Conservation (phyloP, 2,113 vertebrate species). For the Chionodraco myersi region DNA sequence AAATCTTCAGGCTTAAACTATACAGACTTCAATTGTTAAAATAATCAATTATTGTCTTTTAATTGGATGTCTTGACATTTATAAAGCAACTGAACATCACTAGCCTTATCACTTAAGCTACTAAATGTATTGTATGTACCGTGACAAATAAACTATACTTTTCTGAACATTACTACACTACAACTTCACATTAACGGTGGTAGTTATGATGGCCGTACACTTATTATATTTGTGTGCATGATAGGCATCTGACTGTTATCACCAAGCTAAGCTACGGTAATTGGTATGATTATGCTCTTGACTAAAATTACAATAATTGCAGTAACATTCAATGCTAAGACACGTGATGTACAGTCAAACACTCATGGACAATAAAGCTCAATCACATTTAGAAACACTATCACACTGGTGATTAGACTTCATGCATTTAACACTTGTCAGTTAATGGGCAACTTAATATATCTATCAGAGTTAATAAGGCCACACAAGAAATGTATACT, state of each 20-base stretch:
- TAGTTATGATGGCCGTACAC: neutral
- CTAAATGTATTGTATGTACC: neutral
- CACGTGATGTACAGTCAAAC: neutral
- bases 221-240: neutral
- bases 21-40: neutral
- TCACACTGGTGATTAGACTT: neutral
- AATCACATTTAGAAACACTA: neutral
- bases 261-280: neutral
- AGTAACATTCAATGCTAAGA: neutral
- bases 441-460: neutral
- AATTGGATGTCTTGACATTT: neutral
- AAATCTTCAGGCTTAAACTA: neutral
- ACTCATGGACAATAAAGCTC: neutral
- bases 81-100: neutral
- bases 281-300: neutral
- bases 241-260: neutral
- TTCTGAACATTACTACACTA: neutral
- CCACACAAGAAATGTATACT: neutral
- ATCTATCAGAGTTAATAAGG: conserved; percentile 12
- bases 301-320: neutral
- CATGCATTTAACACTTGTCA: neutral
- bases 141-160: neutral
- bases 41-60: neutral
- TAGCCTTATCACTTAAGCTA: neutral
- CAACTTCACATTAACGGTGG: neutral